A percentile compares a stretch with the other conserved stretches of the same genome.
These are phyloP conservation scores for Cremastinae sp. DNA, from an alignment of 2,888 invertebrate genomes.

Conservation along the genomic window DNA sequence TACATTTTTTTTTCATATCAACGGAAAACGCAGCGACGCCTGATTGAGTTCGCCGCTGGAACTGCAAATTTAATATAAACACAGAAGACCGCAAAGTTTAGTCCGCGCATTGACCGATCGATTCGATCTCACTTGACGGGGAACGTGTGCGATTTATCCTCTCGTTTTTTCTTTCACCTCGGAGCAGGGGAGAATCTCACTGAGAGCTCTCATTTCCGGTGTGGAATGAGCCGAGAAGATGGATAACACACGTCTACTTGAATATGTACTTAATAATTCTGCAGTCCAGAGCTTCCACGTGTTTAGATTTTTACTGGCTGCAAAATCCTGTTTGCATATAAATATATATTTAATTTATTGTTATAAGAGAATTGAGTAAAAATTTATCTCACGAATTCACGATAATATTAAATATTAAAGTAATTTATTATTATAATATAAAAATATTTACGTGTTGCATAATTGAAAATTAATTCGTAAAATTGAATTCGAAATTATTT, in stretches of 20 bases:
- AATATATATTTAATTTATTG: no score
- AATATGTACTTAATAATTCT: constrained; percentile 36
- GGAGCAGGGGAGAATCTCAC: constrained; percentile 10
- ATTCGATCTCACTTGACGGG: constrained; percentile 21
- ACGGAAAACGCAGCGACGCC: constrained; percentile 1
- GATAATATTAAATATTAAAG: no score
- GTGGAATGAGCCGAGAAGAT: constrained; percentile 58
- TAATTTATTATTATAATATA: no score
- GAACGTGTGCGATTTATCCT: background rate
- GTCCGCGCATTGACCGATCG: constrained; percentile 46
- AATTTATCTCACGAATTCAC: no score
- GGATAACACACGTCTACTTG: constrained; percentile 38
- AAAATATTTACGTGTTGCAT: no score
- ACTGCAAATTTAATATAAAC: constrained; percentile 35
- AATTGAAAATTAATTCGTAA: no score
- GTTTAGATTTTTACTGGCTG: background rate
- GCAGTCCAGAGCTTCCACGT: background rate
- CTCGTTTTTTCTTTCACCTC: constrained; percentile 11
- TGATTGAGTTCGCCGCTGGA: constrained; percentile 22
- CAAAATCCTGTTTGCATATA: no score
- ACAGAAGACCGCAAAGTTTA: constrained; percentile 1
- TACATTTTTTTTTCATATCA: background rate
- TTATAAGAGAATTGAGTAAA: no score
- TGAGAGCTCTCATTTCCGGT: constrained; percentile 62
- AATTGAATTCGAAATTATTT: no score